Evolutionary conservation across 2,113 vertebrate species (phyloP).

Genomic region (Tachysurus fulvidraco): DNA sequence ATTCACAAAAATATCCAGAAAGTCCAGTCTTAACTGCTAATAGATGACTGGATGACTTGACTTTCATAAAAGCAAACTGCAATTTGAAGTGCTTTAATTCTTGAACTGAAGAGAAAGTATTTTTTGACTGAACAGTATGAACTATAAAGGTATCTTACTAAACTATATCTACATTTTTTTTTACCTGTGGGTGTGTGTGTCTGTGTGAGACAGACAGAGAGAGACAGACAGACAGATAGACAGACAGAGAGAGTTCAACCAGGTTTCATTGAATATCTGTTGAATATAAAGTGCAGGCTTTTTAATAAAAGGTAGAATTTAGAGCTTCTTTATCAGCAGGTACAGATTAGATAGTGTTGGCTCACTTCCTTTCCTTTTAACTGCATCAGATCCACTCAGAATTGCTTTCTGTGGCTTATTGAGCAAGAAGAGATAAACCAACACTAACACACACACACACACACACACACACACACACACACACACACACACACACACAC

Average conservation of each 20-base stretch:
- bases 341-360: background rate
- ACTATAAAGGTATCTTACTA: background rate
- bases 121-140: background rate
- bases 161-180: background rate
- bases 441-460: conserved; percentile 12
- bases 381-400: background rate
- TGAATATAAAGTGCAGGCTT: conserved; percentile 4
- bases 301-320: conserved; percentile 2
- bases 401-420: conserved; percentile 13
- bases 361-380: background rate
- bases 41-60: background rate
- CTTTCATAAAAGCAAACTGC: background rate
- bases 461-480: background rate
- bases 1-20: background rate
- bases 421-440: conserved; percentile 21
- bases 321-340: background rate
- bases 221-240: background rate
- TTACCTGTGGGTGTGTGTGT: background rate
- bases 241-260: background rate
- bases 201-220: background rate
- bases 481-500: background rate
- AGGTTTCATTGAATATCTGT: background rate
- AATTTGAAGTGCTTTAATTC: background rate
- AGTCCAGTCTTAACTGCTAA: background rate
- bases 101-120: background rate